These are phyloP conservation scores for Hemiprocne comata DNA, from an alignment of 2,113 vertebrate genomes.

Conservation along the genomic window DNA sequence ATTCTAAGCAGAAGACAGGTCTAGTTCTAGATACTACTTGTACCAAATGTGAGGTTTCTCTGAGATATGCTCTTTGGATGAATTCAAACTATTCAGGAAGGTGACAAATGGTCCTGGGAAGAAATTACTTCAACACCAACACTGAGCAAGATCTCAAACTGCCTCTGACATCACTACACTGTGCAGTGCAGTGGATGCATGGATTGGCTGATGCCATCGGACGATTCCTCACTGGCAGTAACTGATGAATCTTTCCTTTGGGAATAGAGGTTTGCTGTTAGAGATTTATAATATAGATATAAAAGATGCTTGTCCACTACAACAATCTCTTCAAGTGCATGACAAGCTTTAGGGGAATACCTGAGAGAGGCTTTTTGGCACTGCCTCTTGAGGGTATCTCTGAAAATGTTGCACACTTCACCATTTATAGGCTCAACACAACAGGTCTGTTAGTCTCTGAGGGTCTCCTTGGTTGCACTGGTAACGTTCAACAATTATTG, in stretches of 20 bases:
- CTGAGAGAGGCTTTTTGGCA: accelerated
- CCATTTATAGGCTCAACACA: neutral
- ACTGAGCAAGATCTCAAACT: neutral
- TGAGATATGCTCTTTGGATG: neutral
- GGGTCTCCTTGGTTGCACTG: neutral
- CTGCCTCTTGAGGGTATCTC: neutral
- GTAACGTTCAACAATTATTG: neutral
- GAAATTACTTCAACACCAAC: neutral
- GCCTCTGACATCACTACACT: neutral
- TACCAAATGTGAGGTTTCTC: neutral
- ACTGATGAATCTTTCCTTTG: accelerated
- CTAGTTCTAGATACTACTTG: neutral
- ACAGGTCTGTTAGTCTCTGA: neutral
- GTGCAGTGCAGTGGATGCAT: accelerated
- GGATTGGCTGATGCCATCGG: accelerated
- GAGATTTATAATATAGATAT: neutral
- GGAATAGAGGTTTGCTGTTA: neutral
- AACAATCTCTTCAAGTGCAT: neutral
- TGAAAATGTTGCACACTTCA: neutral
- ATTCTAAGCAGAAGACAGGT: neutral
- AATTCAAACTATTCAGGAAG: neutral
- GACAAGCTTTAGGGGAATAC: neutral
- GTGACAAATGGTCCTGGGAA: neutral
- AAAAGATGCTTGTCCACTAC: neutral
- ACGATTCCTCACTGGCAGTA: neutral